Base-by-base conservation (phyloP, 2,797 vertebrate species). In the Helicolenus hilgendorfi region DNA sequence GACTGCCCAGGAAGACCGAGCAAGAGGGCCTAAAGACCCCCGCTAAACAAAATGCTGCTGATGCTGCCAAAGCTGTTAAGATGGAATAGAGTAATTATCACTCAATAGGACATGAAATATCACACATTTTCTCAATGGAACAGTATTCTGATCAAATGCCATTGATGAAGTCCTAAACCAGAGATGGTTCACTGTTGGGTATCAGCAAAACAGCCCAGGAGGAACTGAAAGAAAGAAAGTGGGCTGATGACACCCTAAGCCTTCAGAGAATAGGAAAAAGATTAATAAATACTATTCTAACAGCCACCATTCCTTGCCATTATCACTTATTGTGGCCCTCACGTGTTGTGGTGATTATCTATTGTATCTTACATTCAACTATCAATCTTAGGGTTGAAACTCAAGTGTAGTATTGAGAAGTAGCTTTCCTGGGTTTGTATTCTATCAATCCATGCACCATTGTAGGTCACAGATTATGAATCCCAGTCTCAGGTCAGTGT, bases 1-100 rank as follows among this genome's bases (percentile, higher is more conserved):
- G 97, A 85, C 71, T 96, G 29, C 81, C 95, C 41, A 90, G 92
- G 62, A 97, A 96, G 83, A 59, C 83, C 18, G 98, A 98, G 72
- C 74, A 92, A 20, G 96, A 91, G 0, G 88, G 96, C 11, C 79
- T 74, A 36, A 95, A 86, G 4, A 77, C 87, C 36, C 72, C 85
- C 5, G 22, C 77, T 55, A 97, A 89, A 88, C 84, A 88, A 24
- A 96, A 92, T 73, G 82, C 89, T 60, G 81, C 56, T 72, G 96
- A 97, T 36, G 71, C 73, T 8, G 5, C 89, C 67, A 89, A 90
- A 84, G 33, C 1, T 15, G 70, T 67, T 24, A 58, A 85, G 18
- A 86, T 22, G 0, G 94, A 92, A 74, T 97, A 97, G 91, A 91
- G 63, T 31, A 38, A 75, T 68, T 58, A 31, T 72, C 24, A 26